These are phyloP conservation scores for Callorhinus ursinus DNA, from an alignment of 2,113 vertebrate species.

Conservation along the genomic window DNA sequence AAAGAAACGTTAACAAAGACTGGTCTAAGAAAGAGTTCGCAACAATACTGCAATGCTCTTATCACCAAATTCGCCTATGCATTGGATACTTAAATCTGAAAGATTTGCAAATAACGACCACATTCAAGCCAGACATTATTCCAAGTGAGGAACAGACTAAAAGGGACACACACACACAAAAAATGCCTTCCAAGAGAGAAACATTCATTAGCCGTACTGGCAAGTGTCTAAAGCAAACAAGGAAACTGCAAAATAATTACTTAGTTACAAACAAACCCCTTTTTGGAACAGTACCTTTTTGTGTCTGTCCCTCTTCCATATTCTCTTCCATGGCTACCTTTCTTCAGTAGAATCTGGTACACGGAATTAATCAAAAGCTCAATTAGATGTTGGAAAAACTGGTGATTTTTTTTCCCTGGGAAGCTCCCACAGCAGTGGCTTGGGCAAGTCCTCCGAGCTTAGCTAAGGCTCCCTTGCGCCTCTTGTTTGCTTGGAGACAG, in stretches of 20 bases:
- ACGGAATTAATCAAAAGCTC: slow-evolving; percentile 88
- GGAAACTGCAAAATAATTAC: slow-evolving; percentile 76
- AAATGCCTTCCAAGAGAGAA: slow-evolving; percentile 55
- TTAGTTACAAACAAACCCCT: slow-evolving; percentile 74
- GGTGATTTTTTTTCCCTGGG: slow-evolving; percentile 83
- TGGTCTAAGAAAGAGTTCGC: slow-evolving; percentile 58
- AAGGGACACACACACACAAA: not conserved
- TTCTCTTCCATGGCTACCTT: slow-evolving; percentile 97
- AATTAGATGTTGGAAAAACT: slow-evolving; percentile 85
- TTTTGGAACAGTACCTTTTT: slow-evolving; percentile 94
- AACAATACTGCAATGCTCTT: not conserved
- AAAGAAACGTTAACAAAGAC: slow-evolving; percentile 91
- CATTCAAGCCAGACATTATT: slow-evolving; percentile 43
- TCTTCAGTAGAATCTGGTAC: slow-evolving; percentile 85
- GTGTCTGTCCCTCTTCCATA: slow-evolving; percentile 98
- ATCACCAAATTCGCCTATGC: not conserved
- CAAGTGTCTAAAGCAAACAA: slow-evolving; percentile 80
- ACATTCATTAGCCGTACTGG: slow-evolving; percentile 72
- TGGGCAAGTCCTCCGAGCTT: slow-evolving; percentile 88
- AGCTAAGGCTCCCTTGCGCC: slow-evolving; percentile 86
- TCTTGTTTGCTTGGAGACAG: slow-evolving; percentile 90
- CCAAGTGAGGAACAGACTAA: slow-evolving; percentile 56
- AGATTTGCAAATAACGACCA: slow-evolving; percentile 30
- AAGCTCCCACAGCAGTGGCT: slow-evolving; percentile 87
- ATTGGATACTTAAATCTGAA: not conserved